phyloP scores from a whole-genome alignment of 2,888 invertebrate species.

The Himalopsyche tibetana region DNA sequence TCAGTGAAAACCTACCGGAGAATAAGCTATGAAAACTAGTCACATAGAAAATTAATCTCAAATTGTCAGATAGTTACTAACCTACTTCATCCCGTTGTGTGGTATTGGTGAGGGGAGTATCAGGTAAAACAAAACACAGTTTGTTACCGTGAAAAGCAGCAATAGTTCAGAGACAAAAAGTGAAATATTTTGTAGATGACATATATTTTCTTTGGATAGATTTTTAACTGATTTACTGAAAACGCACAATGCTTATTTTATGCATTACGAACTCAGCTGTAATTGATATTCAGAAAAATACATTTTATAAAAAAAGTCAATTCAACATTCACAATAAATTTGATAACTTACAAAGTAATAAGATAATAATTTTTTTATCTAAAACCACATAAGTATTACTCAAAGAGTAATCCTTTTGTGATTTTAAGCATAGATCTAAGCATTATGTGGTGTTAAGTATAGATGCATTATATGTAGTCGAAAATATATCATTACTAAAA shows the following conservation, averaged over 20 bases:
- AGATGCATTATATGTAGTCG: no score
- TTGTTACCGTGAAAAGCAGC: conserved; percentile 46
- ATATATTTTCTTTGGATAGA: conserved; percentile 1
- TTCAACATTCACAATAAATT: no score
- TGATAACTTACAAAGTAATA: no score
- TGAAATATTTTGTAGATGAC: conserved; percentile 41
- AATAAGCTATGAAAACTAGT: conserved; percentile 46
- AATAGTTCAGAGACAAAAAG: conserved; percentile 38
- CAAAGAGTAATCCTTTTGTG: no score
- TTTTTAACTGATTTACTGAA: background rate
- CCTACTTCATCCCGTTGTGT: background rate
- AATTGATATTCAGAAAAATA: background rate
- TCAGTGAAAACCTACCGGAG: background rate
- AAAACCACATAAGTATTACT: no score
- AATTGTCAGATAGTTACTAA: conserved; percentile 36
- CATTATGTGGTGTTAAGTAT: no score
- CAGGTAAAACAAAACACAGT: background rate
- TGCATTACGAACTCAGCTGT: background rate
- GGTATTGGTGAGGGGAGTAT: background rate
- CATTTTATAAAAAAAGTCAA: no score
- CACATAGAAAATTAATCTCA: conserved; percentile 57
- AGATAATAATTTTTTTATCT: no score
- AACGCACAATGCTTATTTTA: background rate
- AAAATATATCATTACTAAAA: no score
- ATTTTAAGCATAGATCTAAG: no score